Evolutionary conservation across 2,888 invertebrate species (phyloP).

Genomic region (Hirudinaria manillensis): DNA sequence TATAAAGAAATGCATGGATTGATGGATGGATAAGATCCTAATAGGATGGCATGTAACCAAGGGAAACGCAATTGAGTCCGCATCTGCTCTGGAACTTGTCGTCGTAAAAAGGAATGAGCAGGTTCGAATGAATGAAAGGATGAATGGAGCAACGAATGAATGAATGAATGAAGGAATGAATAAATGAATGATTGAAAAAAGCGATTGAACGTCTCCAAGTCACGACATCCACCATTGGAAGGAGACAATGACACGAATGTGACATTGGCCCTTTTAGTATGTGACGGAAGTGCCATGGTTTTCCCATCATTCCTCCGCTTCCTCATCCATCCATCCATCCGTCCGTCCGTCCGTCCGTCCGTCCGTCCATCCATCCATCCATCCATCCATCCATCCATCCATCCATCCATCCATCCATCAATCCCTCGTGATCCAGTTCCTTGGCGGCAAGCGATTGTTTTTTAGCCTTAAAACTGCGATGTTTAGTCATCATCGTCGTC

Average conservation of each 20-base stretch:
- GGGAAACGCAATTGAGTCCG: too few species aligned
- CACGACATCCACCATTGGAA: neutral
- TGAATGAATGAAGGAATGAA: conserved; percentile 13
- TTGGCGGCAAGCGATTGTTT: neutral
- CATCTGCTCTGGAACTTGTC: too few species aligned
- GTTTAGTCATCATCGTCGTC: neutral
- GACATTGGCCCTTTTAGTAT: too few species aligned
- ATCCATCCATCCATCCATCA: neutral
- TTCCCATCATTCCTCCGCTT: neutral
- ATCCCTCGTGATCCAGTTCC: neutral
- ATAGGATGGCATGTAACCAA: too few species aligned
- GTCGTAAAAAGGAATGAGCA: too few species aligned
- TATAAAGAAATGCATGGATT: too few species aligned
- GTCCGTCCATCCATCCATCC: neutral
- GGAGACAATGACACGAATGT: neutral
- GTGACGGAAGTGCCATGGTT: neutral
- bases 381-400: neutral
- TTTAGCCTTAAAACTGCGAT: too few species aligned
- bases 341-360: neutral
- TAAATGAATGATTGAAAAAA: neutral
- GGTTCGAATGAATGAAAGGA: too few species aligned
- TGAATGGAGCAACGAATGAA: neutral
- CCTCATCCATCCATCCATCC: neutral
- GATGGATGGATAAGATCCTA: too few species aligned
- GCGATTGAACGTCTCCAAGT: neutral